phyloP scores from a whole-genome alignment of 1,140 invertebrate genomes.

The Delia radicum region DNA sequence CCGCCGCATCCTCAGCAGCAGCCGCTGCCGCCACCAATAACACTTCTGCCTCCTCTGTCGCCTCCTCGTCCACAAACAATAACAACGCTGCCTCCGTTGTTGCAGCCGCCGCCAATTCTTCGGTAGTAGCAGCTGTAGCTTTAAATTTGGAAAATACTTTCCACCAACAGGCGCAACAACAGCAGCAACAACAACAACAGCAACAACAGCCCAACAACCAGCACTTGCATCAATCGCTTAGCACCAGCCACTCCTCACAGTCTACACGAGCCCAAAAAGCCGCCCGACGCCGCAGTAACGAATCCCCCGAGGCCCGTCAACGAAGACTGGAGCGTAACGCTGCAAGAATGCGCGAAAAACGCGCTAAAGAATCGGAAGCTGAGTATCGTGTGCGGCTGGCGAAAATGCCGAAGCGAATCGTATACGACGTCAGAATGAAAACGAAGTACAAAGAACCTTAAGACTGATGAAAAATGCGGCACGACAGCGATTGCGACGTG shows the following conservation, averaged over 20 bases:
- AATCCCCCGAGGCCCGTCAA: conserved; percentile 48
- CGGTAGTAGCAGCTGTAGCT: conserved; percentile 29
- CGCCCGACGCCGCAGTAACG: conserved; percentile 51
- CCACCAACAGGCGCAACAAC: conserved; percentile 32
- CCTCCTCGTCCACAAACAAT: conserved; percentile 30
- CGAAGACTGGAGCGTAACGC: conserved; percentile 50
- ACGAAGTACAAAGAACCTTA: conserved; percentile 56
- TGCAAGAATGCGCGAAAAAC: conserved; percentile 52
- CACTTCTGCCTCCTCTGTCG: conserved; percentile 26
- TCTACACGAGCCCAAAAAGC: conserved; percentile 48
- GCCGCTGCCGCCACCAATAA: conserved; percentile 29
- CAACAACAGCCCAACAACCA: conserved; percentile 34
- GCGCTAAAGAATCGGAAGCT: conserved; percentile 47
- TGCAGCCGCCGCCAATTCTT: conserved; percentile 30
- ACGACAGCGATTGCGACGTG: conserved; percentile 49
- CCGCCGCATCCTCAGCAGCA: conserved; percentile 27
- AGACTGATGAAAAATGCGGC: conserved; percentile 57
- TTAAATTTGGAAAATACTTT: conserved; percentile 41
- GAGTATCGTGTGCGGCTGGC: conserved; percentile 51
- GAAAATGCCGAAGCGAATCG: conserved; percentile 55
- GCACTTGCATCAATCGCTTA: conserved; percentile 49
- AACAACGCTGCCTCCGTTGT: conserved; percentile 8
- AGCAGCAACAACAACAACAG: conserved; percentile 31
- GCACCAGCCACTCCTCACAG: conserved; percentile 37
- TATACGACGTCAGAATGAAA: conserved; percentile 53